Evolutionary conservation across 2,888 invertebrate genomes (phyloP), one percentile per base, ranked within the genome.

Genomic region (Abscondita cerata): DNA sequence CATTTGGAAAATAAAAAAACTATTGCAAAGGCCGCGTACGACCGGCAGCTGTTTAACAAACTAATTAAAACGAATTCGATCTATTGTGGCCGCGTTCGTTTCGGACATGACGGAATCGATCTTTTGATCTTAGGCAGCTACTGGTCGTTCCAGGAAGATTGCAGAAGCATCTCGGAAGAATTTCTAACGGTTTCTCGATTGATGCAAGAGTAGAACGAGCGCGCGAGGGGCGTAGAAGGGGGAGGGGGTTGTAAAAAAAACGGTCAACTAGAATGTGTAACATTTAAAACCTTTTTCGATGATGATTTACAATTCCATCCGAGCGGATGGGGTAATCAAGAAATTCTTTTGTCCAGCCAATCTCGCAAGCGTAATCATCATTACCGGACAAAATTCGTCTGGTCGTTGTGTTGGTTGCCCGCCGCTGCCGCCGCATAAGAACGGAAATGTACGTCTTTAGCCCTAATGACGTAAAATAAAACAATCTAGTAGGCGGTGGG

Each of bases 381-480:
- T 68, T 68, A 68, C 64, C 20, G 60, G 44, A 44, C 51, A 54
- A 64, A 64, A 64, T 59, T 64, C 57, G 64, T 64, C 64, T 53
- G 64, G 41, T 46, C 44, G 18, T 59, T 56, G 52, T 64, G n/a
- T n/a, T 44, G 56, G 64, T 52, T 52, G 63, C 55, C 48, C 62
- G 65, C 66, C 63, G 25, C 4, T 4, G 25, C 25, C 6, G 25
- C 25, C 6, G 6, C 25, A n/a, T n/a, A 25, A 25, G 25, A 25
- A 25, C 25, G 68, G 68, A 68, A 68, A 68, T 66, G 68, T 66
- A 62, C 64, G 57, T 67, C 67, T 67, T 68, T 67, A 68, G 64
- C 58, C 56, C 67, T 68, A 68, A 68, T 68, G 68, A 68, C 68
- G 62, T 62, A 57, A 68, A 68, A 68, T 62, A 68, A 65, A 63